Evolutionary conservation across 2,888 invertebrate genomes (phyloP).

Genomic region (Lacanobia oleracea): DNA sequence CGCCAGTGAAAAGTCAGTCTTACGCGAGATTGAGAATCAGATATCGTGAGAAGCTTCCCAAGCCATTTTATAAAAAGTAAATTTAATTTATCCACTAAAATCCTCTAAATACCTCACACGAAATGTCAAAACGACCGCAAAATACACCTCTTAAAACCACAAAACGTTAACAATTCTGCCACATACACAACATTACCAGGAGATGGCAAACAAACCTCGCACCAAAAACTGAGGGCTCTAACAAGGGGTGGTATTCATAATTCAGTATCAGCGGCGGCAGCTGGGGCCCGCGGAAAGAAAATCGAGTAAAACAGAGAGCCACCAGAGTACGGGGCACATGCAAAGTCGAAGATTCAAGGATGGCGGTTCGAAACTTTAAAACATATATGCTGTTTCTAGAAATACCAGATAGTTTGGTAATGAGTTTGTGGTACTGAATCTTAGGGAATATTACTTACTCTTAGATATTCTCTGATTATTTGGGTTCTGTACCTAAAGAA

Average conservation of each 20-base stretch:
- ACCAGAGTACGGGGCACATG: background rate
- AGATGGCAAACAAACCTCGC: conserved; percentile 24
- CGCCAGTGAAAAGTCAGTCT: too few relatives aligned
- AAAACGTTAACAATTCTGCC: background rate
- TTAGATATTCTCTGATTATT: too few relatives aligned
- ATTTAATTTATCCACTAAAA: background rate
- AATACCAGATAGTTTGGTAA: background rate
- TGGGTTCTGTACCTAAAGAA: too few relatives aligned
- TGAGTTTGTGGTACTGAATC: too few relatives aligned
- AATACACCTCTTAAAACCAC: conserved; percentile 11
- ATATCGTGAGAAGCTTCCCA: background rate
- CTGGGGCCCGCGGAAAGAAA: conserved; percentile 40
- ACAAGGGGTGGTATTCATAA: conserved; percentile 52
- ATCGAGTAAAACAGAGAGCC: conserved; percentile 36
- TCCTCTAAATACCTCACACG: background rate
- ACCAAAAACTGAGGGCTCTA: conserved; percentile 34
- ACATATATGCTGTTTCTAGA: background rate
- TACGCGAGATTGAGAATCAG: background rate
- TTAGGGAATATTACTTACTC: too few relatives aligned
- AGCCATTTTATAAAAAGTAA: background rate
- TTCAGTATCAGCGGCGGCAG: conserved; percentile 44
- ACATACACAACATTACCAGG: background rate
- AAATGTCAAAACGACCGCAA: background rate
- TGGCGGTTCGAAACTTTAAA: conserved; percentile 20
- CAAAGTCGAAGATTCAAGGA: conserved; percentile 18